Evolutionary conservation across 2,888 invertebrate species (phyloP), one percentile per base, ranked within the genome.

Genomic region (Microctonus hyperodae): DNA sequence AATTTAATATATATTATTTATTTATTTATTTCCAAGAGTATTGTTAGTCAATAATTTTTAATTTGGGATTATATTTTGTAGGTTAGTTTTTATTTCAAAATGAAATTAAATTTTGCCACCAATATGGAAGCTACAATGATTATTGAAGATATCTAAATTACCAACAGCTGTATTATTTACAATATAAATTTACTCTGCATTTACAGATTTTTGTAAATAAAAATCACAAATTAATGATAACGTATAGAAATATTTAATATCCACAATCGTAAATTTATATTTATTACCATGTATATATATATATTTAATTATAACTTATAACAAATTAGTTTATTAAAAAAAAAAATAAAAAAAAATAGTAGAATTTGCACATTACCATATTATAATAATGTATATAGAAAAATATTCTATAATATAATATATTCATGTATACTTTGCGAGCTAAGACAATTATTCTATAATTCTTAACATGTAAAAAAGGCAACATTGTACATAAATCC

Each of bases 401-500:
- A 51, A 51, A 51, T 51, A 51, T n/a, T 25, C 23, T 25, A 25
- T 25, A 6, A 23, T 25, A 28, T n/a, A 3, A 28, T 28, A n/a
- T 53, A 25, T 53, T n/a, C 25, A 23, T 2, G n/a, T 28, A 53
- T 28, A 53, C 11, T 53, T 25, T 53, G 23, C 25, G 25, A 53
- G n/a, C 23, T 5, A 53, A 53, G 23, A n/a, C 28, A 23, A 40
- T 13, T 2, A 13, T 7, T 25, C 25, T 35, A 57, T n/a, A 1
- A 11, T 16, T 31, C 16, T 33, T 56, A 33, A 22, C 7, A 33
- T 16, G 20, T 16, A 35, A 35, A 31, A 31, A 20, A 53, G 53
- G n/a, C 20, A 22, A 33, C 56, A 56, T 33, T 56, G 56, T 58
- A 25, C 25, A 40, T 44, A 7, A 44, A 44, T n/a, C 16, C 44